phyloP scores from a whole-genome alignment of 2,113 vertebrate genomes.

The Nannospalax galili region DNA sequence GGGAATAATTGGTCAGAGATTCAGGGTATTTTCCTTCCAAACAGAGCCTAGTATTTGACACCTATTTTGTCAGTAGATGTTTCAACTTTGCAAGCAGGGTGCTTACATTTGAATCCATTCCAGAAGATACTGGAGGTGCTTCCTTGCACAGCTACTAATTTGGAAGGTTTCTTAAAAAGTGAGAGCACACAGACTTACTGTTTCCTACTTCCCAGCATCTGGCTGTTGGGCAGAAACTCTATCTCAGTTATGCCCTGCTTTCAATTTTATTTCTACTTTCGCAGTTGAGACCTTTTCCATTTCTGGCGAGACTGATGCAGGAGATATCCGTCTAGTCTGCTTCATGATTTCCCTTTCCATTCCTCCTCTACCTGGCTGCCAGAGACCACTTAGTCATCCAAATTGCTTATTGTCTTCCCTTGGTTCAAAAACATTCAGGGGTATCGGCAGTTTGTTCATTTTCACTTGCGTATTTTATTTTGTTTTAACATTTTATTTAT shows the following conservation, averaged over 20 bases:
- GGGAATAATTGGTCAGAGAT: not conserved
- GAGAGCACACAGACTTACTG: too few species aligned
- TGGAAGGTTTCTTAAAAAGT: not conserved
- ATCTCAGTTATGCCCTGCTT: too few species aligned
- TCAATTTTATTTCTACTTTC: too few species aligned
- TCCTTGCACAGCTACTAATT: slow-evolving; percentile 10
- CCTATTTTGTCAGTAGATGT: not conserved
- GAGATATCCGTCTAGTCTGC: not conserved
- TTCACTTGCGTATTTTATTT: not conserved
- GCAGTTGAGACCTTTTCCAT: not conserved
- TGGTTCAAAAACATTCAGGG: not conserved
- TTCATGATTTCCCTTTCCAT: not conserved
- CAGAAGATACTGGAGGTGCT: slow-evolving; percentile 29
- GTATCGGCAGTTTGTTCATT: not conserved
- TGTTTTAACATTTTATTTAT: too few species aligned
- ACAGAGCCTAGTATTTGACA: not conserved
- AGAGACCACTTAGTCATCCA: not conserved
- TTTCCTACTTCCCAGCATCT: too few species aligned
- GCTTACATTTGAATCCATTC: slow-evolving; percentile 30
- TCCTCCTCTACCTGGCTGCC: not conserved
- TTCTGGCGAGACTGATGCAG: not conserved
- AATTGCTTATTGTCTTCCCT: not conserved
- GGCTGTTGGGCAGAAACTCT: too few species aligned
- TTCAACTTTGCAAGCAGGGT: not conserved
- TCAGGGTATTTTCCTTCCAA: slow-evolving; percentile 48